A percentile compares a stretch with the other conserved stretches of the same genome.
phyloP scores from a whole-genome alignment of 1,140 invertebrate genomes.

The Samia ricini region DNA sequence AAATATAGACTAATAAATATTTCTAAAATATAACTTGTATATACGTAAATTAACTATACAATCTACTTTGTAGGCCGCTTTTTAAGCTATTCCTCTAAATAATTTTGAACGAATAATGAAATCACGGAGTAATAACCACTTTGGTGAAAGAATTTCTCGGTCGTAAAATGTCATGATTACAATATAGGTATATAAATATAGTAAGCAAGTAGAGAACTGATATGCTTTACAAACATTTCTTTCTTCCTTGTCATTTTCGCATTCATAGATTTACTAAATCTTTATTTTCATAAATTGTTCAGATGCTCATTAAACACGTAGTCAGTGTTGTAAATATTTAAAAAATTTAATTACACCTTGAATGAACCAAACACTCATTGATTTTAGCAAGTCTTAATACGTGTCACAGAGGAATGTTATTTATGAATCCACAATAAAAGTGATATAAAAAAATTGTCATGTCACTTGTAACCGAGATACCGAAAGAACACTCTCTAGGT shows the following conservation, averaged over 20 bases:
- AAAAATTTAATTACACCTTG: too few relatives aligned
- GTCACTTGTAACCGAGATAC: not conserved
- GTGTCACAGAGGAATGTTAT: not conserved
- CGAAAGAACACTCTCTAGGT: not conserved
- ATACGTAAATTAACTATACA: slow-evolving; percentile 2
- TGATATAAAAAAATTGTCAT: not conserved
- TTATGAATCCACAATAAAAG: too few relatives aligned
- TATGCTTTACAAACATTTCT: not conserved
- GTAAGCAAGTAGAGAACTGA: not conserved
- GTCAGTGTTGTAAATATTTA: too few relatives aligned
- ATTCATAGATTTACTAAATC: too few relatives aligned
- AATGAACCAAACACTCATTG: not conserved
- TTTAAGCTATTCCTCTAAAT: not conserved
- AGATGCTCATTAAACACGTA: too few relatives aligned
- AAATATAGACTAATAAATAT: slow-evolving; percentile 50
- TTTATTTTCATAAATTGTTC: too few relatives aligned
- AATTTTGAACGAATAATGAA: not conserved
- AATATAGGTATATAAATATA: too few relatives aligned
- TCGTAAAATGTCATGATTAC: not conserved
- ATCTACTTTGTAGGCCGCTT: not conserved
- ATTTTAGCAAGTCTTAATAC: not conserved
- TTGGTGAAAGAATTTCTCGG: not conserved
- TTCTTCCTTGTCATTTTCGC: not conserved
- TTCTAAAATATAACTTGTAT: slow-evolving; percentile 58
- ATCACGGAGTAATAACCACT: not conserved